Evolutionary conservation across 2,113 vertebrate genomes (phyloP), one percentile per base, ranked within the genome.

Genomic region (Steatornis caripensis): DNA sequence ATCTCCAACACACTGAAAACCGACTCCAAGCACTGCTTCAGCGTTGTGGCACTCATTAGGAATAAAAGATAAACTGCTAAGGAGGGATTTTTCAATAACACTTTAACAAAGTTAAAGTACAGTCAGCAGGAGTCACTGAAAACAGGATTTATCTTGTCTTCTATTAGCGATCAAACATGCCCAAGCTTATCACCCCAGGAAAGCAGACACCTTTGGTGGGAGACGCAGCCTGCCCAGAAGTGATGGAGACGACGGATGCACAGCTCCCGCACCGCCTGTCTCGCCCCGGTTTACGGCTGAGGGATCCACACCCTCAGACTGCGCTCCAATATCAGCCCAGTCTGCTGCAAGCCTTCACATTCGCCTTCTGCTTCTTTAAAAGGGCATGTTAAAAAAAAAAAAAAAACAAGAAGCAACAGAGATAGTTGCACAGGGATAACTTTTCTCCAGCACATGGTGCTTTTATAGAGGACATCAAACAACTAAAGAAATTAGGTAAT

Each of bases 221-320:
- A 79, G 46, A 65, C 1, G 0, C 51, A 41, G 77, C 58, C 27
- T 8, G 79, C 37, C n/a, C 87, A 10, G 17, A 43, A 18, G 45
- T 0, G 12, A 64, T 9, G 53, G 58, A 26, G 43, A 9, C 0
- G 12, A 46, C 69, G 39, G 89, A 77, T 36, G 43, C 37, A 1
- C 11, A 6, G 54, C 53, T 69, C 75, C 20, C 0, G 0, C 70
- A 70, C 3, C 17, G 1, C 78, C 48, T 2, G 0, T 2, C 17
- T 12, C 48, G 11, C 20, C 55, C 58, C 4, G 1, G 0, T 19
- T 61, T 5, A 39, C 0, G 0, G 20, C 12, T 4, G 0, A 9
- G 23, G 18, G 17, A 36, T 43, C 15, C 11, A 0, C 36, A 24
- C 2, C 14, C 39, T 5, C 64, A 24, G 3, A 12, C 53, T 11